Percentiles rank a stretch among this genome's conserved stretches.
Conservation (phyloP, 2,113 vertebrate genomes). For the Sebastes fasciatus region DNA sequence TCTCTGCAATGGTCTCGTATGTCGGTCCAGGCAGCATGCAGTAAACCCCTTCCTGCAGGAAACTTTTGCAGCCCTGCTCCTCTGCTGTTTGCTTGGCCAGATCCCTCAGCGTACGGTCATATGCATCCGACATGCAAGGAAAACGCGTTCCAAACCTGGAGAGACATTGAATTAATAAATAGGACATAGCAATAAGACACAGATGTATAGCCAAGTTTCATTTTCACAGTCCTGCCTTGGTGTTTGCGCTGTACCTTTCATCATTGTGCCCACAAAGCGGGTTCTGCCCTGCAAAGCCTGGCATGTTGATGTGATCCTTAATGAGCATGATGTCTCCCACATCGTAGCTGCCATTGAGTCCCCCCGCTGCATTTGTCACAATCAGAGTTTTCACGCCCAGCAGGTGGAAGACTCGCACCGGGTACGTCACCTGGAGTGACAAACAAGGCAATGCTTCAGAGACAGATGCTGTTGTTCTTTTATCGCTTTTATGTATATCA, state of each 20-base stretch:
- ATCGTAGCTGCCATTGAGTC: conserved; percentile 73
- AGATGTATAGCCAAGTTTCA: background rate
- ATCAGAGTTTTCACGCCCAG: conserved; percentile 83
- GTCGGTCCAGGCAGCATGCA: conserved; percentile 84
- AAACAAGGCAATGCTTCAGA: conserved; percentile 14
- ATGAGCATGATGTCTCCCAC: conserved; percentile 88
- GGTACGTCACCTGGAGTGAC: conserved; percentile 82
- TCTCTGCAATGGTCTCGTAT: conserved; percentile 85
- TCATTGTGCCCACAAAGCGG: conserved; percentile 85
- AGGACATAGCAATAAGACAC: background rate
- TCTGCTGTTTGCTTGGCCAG: conserved; percentile 70
- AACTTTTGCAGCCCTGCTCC: conserved; percentile 67
- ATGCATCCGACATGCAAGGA: conserved; percentile 87
- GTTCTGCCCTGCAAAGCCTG: conserved; percentile 83
- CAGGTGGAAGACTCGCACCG: conserved; percentile 84
- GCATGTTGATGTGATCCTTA: conserved; percentile 87
- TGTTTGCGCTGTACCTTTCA: conserved; percentile 70
- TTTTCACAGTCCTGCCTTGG: background rate
- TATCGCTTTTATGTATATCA: background rate
- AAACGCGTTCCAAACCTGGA: conserved; percentile 85
- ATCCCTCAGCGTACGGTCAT: conserved; percentile 74
- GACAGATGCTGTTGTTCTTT: background rate
- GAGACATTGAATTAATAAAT: background rate
- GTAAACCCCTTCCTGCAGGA: conserved; percentile 84
- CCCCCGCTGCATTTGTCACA: conserved; percentile 86